Base-by-base conservation (phyloP, 2,888 invertebrate species). In the Phrixothrix hirtus region DNA sequence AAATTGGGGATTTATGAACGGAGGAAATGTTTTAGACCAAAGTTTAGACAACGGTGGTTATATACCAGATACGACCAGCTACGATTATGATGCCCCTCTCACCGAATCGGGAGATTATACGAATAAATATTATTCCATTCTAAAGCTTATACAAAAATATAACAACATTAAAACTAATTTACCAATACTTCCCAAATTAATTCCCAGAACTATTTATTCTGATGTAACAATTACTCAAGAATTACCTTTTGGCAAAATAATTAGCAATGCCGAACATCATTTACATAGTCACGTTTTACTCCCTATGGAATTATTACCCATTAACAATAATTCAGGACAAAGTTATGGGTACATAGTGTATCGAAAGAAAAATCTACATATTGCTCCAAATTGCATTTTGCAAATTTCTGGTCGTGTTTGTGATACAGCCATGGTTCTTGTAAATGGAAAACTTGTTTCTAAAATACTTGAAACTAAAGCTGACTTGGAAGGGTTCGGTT, bases 91-190 rank as follows among this genome's bases (percentile, higher is more conserved):
- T 72, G 90, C 95, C 0, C 95, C 95, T 0, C 76, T 97, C 61
- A 82, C 81, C 2, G 96, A 97, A 76, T 87, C 90, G 38, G 95
- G 95, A 1, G 94, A 94, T 77, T 86, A 89, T 1, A 94, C 94
- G 0, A 78, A 82, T 0, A 95, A 95, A 76, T 96, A 91, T 73
- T 80, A 79, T 54, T 81, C 79, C 2, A 80, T 92, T 41, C 81
- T 86, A 62, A 76, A 85, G 9, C 75, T 84, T 13, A 58, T 73
- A 16, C 54, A 43, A 9, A 61, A 69, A 51, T 71, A 76, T 49
- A 73, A 72, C 48, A 57, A 58, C 15, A 58, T 73, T 4, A 53
- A 64, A 55, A 71, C 72, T 2, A 62, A 54, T 37, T 58, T 67
- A 17, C 77, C 79, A 12, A 58, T 61, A 9, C 59, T 68, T 14